phyloP scores from a whole-genome alignment of 1,140 invertebrate species.

The Harlomillsia oculata region DNA sequence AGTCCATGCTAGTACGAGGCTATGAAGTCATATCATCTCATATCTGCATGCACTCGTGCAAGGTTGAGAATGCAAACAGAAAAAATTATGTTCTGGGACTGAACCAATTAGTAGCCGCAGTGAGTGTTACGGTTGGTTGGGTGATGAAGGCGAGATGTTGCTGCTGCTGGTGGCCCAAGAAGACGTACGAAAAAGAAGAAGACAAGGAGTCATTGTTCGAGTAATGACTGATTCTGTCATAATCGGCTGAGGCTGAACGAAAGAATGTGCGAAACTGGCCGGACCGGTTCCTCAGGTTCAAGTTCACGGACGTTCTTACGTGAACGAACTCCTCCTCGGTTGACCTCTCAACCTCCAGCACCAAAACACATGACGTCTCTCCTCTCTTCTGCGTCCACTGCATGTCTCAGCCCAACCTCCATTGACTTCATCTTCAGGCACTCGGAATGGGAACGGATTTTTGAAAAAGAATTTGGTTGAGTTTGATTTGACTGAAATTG shows the following conservation, averaged over 20 bases:
- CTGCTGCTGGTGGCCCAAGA: constrained; percentile 1
- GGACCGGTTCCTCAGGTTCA: constrained; percentile 32
- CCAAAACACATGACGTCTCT: constrained; percentile 6
- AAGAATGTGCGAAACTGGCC: constrained; percentile 18
- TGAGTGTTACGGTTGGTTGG: constrained; percentile 1
- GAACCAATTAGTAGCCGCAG: background rate
- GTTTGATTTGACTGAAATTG: too few relatives aligned
- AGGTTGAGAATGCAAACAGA: background rate
- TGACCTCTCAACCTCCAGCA: background rate
- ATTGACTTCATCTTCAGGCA: too few relatives aligned
- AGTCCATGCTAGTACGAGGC: too few relatives aligned
- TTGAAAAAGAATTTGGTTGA: too few relatives aligned
- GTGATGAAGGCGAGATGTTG: background rate
- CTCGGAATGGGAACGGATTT: too few relatives aligned
- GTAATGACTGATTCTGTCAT: constrained; percentile 28
- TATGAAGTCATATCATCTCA: too few relatives aligned
- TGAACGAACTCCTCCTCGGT: constrained; percentile 5
- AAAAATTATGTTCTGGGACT: background rate
- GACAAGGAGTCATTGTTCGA: constrained; percentile 26
- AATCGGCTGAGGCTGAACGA: background rate
- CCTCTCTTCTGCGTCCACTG: too few relatives aligned
- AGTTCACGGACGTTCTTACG: constrained; percentile 25
- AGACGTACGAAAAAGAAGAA: background rate
- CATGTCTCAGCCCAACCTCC: too few relatives aligned
- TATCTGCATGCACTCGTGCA: too few relatives aligned